Base-by-base conservation (phyloP, 2,113 vertebrate species). In the Stomatorhinus ivindoensis region DNA sequence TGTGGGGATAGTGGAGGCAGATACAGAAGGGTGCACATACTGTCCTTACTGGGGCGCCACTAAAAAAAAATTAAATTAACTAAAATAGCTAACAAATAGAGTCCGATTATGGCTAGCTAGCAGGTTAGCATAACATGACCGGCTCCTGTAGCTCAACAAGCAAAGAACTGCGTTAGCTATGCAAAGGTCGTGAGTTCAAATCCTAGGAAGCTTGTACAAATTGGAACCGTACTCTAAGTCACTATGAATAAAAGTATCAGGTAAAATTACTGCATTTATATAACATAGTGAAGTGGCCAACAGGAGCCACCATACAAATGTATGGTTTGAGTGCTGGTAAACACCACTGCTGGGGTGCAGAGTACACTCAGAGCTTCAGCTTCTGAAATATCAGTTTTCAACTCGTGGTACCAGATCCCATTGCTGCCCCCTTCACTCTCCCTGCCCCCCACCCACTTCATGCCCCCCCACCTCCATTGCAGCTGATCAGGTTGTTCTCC, bases 401-500 rank as follows among this genome's bases (percentile, higher is more conserved):
- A 69, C 65, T 69, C 1, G 0, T 13, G 8, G 27, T 35, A 73
- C 65, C 27, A 31, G n/a, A 13, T 73, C 27, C 3, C 24, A 27
- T 4, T n/a, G 65, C 27, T 31, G 15, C 39, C n/a, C 46, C 3
- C 9, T n/a, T 24, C 1, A 73, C 27, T 27, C 24, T 73, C 27
- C 27, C 27, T 31, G 13, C 39, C 47, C 46, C 3, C 3, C n/a
- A 0, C n/a, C 24, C 50, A 4, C n/a, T 58, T 58, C 55, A n/a
- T 31, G 10, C 4, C 31, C n/a, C 48, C 85, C 27, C 48, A 1
- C 85, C 24, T 51, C 82, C 88, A 0, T 97, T 98, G 94, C 96
- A 95, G 91, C 94, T 97, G 91, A 97, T 96, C 90, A 96, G 97
- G 95, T 99, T 99, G 42, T 95, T 95, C 92, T 98, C 97, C 65